Base-by-base conservation (phyloP, 2,797 vertebrate genomes). In the Sebastes hubbsi region DNA sequence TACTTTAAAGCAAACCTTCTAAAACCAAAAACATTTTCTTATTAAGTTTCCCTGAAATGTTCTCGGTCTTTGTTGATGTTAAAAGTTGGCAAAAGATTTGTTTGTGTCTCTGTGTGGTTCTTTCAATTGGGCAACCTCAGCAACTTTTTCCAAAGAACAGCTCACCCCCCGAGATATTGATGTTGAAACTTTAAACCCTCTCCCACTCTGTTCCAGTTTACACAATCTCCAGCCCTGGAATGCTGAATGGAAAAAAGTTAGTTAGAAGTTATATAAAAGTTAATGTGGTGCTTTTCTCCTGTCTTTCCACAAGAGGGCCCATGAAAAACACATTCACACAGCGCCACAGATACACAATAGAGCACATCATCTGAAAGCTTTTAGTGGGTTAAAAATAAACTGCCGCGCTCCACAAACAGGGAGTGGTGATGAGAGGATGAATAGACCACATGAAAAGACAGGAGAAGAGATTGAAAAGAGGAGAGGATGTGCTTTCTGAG, bases 261-360 rank as follows among this genome's bases (percentile, higher is more conserved):
- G 64, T 82, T 66, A 56, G 56, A 84, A 89, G 85, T 92, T 90
- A 83, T 87, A 80, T 92, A 83, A 90, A 52, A 91, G 80, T 92
- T 89, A 67, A 84, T 84, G n/a, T 73, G 81, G 0, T 83, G 85
- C 63, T 83, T 86, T 92, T 84, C 58, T 66, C 24, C 22, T 7
- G 1, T 81, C 1, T 59, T 54, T 60, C 95, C 97, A 94, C 95
- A 90, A 96, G 94, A 95, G 94, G 96, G 96, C 96, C 78, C 55
- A 30, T 87, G 76, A 65, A 85, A 83, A 87, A 56, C 52, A 42
- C 24, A 30, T 74, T 54, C 46, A 16, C 38, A 42, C 38, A 46
- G 36, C 36, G 29, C 70, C 32, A 36, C 55, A 83, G 52, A 85
- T 82, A 74, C 81, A 93, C 89, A 95, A 93, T 91, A 72, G 77